Evolutionary conservation across 2,888 invertebrate genomes (phyloP).

Genomic region (Alsophila aescularia): DNA sequence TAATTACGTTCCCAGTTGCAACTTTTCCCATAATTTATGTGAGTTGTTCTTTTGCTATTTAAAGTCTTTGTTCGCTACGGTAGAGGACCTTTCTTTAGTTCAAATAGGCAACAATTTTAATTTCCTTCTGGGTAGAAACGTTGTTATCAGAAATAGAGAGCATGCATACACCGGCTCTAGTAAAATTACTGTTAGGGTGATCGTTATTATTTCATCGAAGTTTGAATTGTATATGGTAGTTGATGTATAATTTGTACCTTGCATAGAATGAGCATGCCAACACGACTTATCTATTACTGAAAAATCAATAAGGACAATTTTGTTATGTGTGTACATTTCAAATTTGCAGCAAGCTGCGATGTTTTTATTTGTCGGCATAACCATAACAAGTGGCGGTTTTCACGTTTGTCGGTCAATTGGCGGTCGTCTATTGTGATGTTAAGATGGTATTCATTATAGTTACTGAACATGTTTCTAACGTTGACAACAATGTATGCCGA

Average conservation of each 20-base stretch:
- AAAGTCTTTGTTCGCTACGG: conserved; percentile 18
- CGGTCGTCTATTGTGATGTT: conserved; percentile 66
- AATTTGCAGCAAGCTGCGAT: conserved; percentile 9
- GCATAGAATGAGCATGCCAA: neutral
- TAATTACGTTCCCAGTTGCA: conserved; percentile 48
- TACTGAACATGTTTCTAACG: conserved; percentile 51
- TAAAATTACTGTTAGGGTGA: too few species aligned
- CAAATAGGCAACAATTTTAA: neutral
- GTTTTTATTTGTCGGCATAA: conserved; percentile 49
- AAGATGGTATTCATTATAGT: conserved; percentile 65
- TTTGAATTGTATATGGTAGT: too few species aligned
- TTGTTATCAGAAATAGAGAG: too few species aligned
- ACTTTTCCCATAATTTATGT: conserved; percentile 53
- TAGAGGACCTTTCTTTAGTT: neutral
- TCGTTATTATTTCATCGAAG: too few species aligned
- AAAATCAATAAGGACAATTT: neutral
- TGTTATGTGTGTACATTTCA: neutral
- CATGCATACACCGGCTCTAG: too few species aligned
- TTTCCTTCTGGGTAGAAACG: too few species aligned
- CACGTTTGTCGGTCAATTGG: conserved; percentile 54
- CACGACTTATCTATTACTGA: neutral
- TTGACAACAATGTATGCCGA: conserved; percentile 38
- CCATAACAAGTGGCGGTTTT: conserved; percentile 62
- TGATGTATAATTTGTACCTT: neutral
- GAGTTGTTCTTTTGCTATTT: conserved; percentile 23